A percentile compares a stretch with the other conserved stretches of the same genome.
phyloP scores from a whole-genome alignment of 2,113 vertebrate species.

The Saguinus midas region DNA sequence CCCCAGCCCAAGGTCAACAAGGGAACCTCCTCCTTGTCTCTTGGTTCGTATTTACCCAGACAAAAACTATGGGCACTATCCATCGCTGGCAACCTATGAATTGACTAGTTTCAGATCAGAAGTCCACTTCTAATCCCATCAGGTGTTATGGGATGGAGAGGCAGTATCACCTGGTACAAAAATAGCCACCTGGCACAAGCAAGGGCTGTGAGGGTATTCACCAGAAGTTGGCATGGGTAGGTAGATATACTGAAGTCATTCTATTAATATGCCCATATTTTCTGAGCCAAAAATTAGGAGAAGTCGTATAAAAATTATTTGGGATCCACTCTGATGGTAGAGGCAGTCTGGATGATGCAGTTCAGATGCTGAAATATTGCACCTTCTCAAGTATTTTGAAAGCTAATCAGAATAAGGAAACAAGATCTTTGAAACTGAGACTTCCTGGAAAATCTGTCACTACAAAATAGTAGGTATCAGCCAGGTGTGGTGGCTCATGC shows the following conservation, averaged over 20 bases:
- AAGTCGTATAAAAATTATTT: neutral
- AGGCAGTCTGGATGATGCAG: neutral
- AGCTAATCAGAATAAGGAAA: neutral
- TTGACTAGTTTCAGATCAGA: neutral
- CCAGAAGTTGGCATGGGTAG: neutral
- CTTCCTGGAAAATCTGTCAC: neutral
- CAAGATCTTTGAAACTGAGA: neutral
- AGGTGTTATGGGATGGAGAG: neutral
- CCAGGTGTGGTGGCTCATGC: too few relatives aligned
- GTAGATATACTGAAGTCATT: neutral
- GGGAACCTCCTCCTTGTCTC: neutral
- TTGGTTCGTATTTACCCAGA: neutral
- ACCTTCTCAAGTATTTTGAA: neutral
- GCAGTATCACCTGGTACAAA: neutral
- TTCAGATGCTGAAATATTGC: neutral
- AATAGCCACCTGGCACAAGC: neutral
- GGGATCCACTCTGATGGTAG: neutral
- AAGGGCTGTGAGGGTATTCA: neutral
- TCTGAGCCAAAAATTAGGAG: neutral
- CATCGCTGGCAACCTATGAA: neutral
- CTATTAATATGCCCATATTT: neutral
- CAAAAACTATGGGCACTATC: neutral
- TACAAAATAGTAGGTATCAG: neutral
- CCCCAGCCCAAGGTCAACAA: neutral
- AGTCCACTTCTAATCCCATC: neutral